A percentile compares a stretch with the other conserved stretches of the same genome.
Conservation (phyloP, 2,797 vertebrate species). For the Eulemur rubriventer region DNA sequence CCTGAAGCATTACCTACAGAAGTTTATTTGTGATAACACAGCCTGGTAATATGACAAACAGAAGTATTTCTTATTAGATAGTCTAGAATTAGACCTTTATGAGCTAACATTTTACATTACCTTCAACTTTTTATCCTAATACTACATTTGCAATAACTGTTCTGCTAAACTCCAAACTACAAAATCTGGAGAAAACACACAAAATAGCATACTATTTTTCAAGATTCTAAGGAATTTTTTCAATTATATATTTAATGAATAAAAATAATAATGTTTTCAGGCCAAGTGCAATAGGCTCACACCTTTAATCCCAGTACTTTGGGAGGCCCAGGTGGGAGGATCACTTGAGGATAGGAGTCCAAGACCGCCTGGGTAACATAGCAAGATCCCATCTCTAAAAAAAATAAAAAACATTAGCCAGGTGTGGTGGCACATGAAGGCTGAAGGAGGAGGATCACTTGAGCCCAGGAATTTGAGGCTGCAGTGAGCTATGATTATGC, state of each 20-base stretch:
- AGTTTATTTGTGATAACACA: neutral
- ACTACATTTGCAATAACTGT: neutral
- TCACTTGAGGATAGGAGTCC: neutral
- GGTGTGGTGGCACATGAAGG: neutral
- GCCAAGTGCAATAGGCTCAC: neutral
- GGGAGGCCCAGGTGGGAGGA: neutral
- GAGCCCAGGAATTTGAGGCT: neutral
- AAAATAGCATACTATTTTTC: neutral
- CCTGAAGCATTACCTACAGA: neutral
- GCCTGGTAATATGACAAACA: neutral
- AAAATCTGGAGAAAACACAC: conserved; percentile 37
- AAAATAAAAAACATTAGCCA: neutral
- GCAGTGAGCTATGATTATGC: neutral
- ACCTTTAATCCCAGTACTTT: neutral
- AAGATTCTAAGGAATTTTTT: conserved; percentile 40
- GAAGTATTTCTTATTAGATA: neutral
- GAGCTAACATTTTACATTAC: neutral
- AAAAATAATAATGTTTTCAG: conserved; percentile 31
- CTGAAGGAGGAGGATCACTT: neutral
- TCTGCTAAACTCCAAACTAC: neutral
- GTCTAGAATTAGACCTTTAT: neutral
- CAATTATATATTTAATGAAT: neutral
- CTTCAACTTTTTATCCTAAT: neutral
- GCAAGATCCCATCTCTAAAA: neutral
- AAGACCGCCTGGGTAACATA: neutral